Evolutionary conservation across 1,140 invertebrate species (phyloP).

Genomic region (Acyrthosiphon pisum): DNA sequence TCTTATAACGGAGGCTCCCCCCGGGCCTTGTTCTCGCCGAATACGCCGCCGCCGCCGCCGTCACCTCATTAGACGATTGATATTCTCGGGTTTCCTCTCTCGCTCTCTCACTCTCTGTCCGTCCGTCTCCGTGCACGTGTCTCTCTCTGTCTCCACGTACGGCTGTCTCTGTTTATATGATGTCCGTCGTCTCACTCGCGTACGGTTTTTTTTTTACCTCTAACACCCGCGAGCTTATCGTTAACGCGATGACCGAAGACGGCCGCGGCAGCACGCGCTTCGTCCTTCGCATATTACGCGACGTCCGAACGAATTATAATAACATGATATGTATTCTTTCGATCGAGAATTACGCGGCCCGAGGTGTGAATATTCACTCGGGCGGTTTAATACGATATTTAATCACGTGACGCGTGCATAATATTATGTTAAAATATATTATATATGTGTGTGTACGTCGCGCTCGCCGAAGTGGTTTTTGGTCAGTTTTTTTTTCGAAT

Average conservation of each 20-base stretch:
- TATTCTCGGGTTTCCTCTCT: neutral
- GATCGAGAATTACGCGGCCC: slow-evolving; percentile 2
- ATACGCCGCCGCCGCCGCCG: slow-evolving; percentile 1
- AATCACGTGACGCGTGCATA: slow-evolving; percentile 11
- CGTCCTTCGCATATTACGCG: slow-evolving; percentile 10
- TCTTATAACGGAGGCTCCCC: neutral
- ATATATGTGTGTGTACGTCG: too few relatives aligned
- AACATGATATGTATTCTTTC: neutral
- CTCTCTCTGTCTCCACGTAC: too few relatives aligned
- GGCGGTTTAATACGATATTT: slow-evolving; percentile 1
- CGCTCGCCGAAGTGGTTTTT: too few relatives aligned
- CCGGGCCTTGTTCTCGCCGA: slow-evolving; percentile 38
- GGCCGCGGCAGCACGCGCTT: neutral
- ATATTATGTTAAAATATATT: neutral
- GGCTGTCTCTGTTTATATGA: too few relatives aligned
- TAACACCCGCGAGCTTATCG: neutral
- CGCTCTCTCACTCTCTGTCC: neutral
- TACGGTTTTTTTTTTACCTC: neutral
- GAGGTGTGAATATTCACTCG: neutral
- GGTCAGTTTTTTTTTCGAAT: too few relatives aligned
- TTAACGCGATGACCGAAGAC: neutral
- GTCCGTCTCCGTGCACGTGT: too few relatives aligned
- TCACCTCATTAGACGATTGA: slow-evolving; percentile 40
- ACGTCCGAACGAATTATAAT: neutral
- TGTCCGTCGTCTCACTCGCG: neutral